These are phyloP conservation scores for Gymnobelideus leadbeateri DNA, from an alignment of 2,113 vertebrate genomes.

Conservation along the genomic window DNA sequence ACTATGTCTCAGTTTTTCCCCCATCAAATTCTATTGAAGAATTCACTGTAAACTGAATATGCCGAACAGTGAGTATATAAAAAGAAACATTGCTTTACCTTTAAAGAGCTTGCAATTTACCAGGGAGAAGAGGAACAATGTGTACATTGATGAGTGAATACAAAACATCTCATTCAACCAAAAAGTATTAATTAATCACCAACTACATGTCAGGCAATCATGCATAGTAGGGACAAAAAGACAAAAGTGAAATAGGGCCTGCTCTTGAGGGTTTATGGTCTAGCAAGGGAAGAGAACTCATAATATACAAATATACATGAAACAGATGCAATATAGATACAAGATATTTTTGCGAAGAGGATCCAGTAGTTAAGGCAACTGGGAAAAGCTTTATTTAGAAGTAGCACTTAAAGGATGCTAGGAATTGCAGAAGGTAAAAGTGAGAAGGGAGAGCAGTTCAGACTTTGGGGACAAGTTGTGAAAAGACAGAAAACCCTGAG, in stretches of 20 bases:
- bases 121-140: too few relatives aligned
- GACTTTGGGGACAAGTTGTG: too few relatives aligned
- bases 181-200: too few relatives aligned
- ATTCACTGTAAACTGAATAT: background rate
- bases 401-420: background rate
- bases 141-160: too few relatives aligned
- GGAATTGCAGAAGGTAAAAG: background rate
- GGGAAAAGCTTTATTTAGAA: background rate
- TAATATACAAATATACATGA: background rate
- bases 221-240: background rate
- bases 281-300: too few relatives aligned
- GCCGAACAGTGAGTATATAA: background rate
- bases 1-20: background rate
- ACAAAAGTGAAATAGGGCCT: background rate
- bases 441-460: background rate
- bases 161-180: too few relatives aligned
- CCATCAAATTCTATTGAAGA: background rate
- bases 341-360: background rate
- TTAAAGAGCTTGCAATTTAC: too few relatives aligned
- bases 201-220: too few relatives aligned
- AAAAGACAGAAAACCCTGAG: background rate
- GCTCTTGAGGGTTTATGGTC: background rate
- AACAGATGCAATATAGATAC: background rate
- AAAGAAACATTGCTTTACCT: background rate
- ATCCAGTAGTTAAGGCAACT: background rate